phyloP scores from a whole-genome alignment of 2,113 vertebrate species.

The Calypte anna region DNA sequence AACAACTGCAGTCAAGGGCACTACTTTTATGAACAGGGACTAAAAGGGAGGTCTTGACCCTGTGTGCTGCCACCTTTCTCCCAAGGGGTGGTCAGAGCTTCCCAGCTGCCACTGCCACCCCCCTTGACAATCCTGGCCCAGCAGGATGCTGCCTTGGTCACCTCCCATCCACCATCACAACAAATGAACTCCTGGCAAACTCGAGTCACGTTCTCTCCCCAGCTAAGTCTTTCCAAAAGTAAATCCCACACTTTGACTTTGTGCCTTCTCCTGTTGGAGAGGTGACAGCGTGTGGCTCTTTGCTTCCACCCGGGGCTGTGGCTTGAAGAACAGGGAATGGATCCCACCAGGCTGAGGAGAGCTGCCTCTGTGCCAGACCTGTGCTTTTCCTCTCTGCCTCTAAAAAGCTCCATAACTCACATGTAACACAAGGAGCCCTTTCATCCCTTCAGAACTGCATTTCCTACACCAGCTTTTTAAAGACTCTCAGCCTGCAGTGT shows the following conservation, averaged over 20 bases:
- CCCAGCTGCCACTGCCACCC: not conserved
- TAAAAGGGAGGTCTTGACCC: not conserved
- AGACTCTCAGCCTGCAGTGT: not conserved
- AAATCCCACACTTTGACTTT: not conserved
- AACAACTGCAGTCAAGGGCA: constrained; percentile 8
- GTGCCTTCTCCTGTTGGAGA: not conserved
- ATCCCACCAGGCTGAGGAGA: rapidly evolving
- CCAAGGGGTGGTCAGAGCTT: not conserved
- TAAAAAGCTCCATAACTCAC: not conserved
- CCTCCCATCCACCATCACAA: not conserved
- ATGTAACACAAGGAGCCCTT: rapidly evolving
- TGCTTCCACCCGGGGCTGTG: rapidly evolving
- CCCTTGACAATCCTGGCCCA: not conserved
- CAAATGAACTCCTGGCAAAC: not conserved
- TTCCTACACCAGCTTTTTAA: not conserved
- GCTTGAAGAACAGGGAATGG: rapidly evolving
- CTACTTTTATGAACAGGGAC: not conserved
- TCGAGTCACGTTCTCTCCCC: not conserved
- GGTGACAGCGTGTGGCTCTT: rapidly evolving
- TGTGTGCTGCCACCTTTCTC: not conserved
- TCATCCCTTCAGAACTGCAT: not conserved
- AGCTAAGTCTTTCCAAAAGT: not conserved
- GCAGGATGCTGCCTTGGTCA: not conserved
- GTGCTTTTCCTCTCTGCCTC: not conserved
- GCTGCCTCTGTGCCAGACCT: not conserved